Evolutionary conservation across 2,888 invertebrate genomes (phyloP).

Genomic region (Machimus atricapillus): DNA sequence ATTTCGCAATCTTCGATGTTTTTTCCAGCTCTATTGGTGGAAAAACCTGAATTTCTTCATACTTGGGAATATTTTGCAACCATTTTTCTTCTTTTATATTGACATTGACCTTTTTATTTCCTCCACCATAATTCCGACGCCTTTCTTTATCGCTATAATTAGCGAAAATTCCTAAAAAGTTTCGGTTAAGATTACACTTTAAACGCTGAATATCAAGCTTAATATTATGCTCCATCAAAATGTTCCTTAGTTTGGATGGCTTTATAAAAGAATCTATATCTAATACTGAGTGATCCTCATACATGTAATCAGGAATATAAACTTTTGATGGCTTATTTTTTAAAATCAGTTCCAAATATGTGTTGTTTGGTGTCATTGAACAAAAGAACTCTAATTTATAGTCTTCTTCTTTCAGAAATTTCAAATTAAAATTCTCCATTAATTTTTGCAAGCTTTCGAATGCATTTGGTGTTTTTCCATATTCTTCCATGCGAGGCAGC

Average conservation of each 20-base stretch:
- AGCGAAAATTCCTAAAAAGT: constrained; percentile 52
- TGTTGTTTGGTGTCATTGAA: constrained; percentile 55
- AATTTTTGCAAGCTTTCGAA: constrained; percentile 52
- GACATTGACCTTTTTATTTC: constrained; percentile 50
- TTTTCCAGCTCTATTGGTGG: not conserved
- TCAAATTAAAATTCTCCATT: constrained; percentile 39
- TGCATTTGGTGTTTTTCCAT: constrained; percentile 46
- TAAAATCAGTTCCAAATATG: constrained; percentile 55
- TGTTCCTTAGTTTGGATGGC: constrained; percentile 49
- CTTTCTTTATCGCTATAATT: constrained; percentile 7
- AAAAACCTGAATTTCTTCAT: not conserved
- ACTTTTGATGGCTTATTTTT: constrained; percentile 32
- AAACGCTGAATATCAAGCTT: constrained; percentile 51
- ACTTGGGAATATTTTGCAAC: constrained; percentile 45
- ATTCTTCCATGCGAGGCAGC: constrained; percentile 40
- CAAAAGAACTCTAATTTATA: constrained; percentile 50
- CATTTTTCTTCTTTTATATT: constrained; percentile 52
- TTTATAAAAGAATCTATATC: constrained; percentile 53
- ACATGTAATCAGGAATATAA: constrained; percentile 54
- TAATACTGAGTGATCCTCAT: constrained; percentile 53
- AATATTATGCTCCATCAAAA: constrained; percentile 48
- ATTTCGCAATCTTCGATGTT: not conserved
- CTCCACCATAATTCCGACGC: not conserved
- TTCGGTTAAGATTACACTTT: constrained; percentile 45
- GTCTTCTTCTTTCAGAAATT: not conserved